These are phyloP conservation scores for Synanceia verrucosa DNA, from an alignment of 2,797 vertebrate genomes.

Conservation along the genomic window DNA sequence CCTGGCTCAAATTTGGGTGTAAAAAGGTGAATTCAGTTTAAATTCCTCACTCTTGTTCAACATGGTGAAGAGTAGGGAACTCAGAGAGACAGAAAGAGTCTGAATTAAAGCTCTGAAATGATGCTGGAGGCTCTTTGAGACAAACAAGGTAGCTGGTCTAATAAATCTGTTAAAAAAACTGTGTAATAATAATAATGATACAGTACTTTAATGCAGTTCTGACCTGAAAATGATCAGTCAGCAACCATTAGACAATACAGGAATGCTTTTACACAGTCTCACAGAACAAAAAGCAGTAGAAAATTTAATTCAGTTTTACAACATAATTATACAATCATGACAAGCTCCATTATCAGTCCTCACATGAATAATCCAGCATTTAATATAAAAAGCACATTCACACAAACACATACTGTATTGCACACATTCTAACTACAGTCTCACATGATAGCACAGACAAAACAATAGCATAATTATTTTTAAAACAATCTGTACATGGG, in stretches of 20 bases:
- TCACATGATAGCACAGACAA: conserved; percentile 78
- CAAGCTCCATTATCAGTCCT: conserved; percentile 78
- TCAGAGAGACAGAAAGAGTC: too few species aligned
- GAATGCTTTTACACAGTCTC: conserved; percentile 38
- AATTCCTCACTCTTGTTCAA: too few species aligned
- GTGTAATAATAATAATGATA: too few species aligned
- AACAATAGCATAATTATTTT: conserved; percentile 86
- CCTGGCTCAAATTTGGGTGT: too few species aligned
- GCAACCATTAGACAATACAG: neutral
- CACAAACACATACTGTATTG: conserved; percentile 71
- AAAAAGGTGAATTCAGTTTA: too few species aligned
- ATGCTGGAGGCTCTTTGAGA: too few species aligned
- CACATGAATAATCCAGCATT: conserved; percentile 85
- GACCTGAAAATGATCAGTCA: neutral
- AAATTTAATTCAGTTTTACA: conserved; percentile 84
- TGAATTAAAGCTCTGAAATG: too few species aligned
- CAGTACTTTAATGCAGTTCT: neutral
- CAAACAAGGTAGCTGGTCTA: too few species aligned
- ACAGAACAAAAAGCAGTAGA: conserved; percentile 78
- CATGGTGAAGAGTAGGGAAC: too few species aligned
- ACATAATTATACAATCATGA: conserved; percentile 83
- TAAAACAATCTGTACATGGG: conserved; percentile 91
- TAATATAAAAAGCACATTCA: conserved; percentile 80
- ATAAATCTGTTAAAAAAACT: too few species aligned
- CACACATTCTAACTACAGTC: conserved; percentile 81